These are phyloP conservation scores for Megalurothrips usitatus DNA, from an alignment of 2,888 invertebrate genomes.

Conservation along the genomic window DNA sequence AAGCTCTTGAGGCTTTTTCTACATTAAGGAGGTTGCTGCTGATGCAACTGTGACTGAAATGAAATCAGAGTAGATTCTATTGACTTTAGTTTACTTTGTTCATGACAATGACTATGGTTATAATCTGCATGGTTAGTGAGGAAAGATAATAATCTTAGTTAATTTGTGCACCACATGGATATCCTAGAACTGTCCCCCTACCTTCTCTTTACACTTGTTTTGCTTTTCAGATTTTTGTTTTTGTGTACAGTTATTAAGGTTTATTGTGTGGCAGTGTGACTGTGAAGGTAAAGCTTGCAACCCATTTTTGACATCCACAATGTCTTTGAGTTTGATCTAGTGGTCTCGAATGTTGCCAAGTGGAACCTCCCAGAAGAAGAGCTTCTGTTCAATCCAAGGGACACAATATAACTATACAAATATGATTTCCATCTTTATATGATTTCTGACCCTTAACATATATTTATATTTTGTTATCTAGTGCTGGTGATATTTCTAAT, in stretches of 20 bases:
- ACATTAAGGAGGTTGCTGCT: constrained; percentile 11
- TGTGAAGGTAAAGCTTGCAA: not conserved
- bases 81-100: constrained; percentile 1
- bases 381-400: constrained; percentile 7
- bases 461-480: constrained; percentile 21
- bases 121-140: no score
- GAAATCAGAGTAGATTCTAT: not conserved
- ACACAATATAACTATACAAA: not conserved
- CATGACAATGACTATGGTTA: not conserved
- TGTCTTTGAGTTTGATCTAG: not conserved
- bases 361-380: constrained; percentile 22
- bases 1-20: not conserved
- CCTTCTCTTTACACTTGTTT: not conserved
- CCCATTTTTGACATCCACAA: not conserved
- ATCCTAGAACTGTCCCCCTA: no score
- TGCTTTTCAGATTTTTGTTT: not conserved
- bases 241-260: not conserved
- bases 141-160: no score
- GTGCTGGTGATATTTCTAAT: constrained; percentile 15
- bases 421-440: not conserved
- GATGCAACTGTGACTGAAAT: constrained; percentile 15
- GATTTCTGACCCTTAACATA: not conserved
- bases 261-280: not conserved
- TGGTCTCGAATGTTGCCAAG: not conserved
- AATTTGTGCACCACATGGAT: no score